phyloP scores from a whole-genome alignment of 37 sponge, comb jelly and placozoan species.

The Petrosia ficiformis region DNA sequence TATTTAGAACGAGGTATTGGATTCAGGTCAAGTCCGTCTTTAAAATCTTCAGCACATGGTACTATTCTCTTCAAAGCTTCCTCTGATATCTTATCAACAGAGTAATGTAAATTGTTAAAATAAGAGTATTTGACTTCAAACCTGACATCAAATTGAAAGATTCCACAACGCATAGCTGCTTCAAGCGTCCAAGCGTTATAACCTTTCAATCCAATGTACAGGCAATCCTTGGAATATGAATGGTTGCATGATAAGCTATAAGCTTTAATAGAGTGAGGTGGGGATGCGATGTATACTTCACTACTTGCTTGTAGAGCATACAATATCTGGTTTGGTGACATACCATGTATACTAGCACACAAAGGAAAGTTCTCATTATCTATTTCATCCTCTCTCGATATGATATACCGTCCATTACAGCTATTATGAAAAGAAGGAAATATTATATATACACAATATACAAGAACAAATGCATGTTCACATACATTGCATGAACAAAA shows the following conservation, averaged over 20 bases:
- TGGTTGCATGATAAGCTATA: not conserved
- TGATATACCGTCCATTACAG: no score
- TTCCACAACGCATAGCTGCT: not conserved
- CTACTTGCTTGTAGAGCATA: conserved; percentile 7
- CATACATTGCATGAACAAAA: no score
- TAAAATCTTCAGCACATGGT: not conserved
- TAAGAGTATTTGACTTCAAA: conserved; percentile 56
- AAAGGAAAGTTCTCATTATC: not conserved
- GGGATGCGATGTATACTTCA: no score
- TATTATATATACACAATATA: no score
- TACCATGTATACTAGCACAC: not conserved
- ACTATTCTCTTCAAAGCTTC: not conserved
- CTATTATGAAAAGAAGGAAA: no score
- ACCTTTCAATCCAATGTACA: not conserved
- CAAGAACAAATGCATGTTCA: no score
- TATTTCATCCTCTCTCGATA: no score
- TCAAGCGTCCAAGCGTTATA: not conserved
- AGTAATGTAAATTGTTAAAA: conserved; percentile 34
- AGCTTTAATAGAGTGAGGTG: not conserved
- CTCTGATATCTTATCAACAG: not conserved
- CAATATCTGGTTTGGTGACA: conserved; percentile 1
- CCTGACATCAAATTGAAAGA: not conserved
- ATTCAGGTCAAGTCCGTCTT: not conserved
- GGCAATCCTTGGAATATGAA: not conserved
- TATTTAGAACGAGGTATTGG: not conserved